Base-by-base conservation (phyloP, 2,113 vertebrate species). In the Bungarus multicinctus region DNA sequence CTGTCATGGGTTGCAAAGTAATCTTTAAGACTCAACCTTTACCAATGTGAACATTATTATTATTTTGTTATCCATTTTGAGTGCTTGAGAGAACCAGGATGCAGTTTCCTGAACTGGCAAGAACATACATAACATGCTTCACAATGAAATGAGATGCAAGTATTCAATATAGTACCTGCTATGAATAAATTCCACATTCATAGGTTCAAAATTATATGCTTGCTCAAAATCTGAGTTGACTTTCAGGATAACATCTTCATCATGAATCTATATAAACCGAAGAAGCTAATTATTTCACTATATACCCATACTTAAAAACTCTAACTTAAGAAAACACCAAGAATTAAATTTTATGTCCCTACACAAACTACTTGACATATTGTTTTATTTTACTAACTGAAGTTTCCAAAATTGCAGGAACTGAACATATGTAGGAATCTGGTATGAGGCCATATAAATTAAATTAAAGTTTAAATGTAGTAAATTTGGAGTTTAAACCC, bases 181-280 rank as follows among this genome's bases (percentile, higher is more conserved):
- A 25, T 97, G 98, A 1, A 97, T 97, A 92, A 99, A 99, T 92
- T 99, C 99, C 53, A 99, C 98, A 92, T 99, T 98, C 96, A 99
- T 97, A 1, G 99, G 99, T 93, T 99, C 98, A 20, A 95, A 98
- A 16, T 98, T 96, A 93, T 99, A 99, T 47, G 95, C n/a, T 20
- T 94, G 97, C 69, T 98, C 98, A 95, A 99, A 98, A 2, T 98
- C 97, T 0, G 96, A 87, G 91, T 99, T 98, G 74, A 98, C 97
- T 74, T 98, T 98, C 91, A 99, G 98, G 95, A 97, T 98, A 92
- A 99, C 97, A 1, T 98, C 98, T 93, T 99, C 99, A 10, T 99
- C 97, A 25, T 95, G 95, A 93, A 99, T 98, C 99, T 99, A 95
- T 92, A 90, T 89, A 88, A 91, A 64, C 54, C 5, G 91, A 74